A percentile compares a stretch with the other conserved stretches of the same genome.
Evolutionary conservation across 1,140 invertebrate genomes (phyloP).

Genomic region (Parapsyche elsis): DNA sequence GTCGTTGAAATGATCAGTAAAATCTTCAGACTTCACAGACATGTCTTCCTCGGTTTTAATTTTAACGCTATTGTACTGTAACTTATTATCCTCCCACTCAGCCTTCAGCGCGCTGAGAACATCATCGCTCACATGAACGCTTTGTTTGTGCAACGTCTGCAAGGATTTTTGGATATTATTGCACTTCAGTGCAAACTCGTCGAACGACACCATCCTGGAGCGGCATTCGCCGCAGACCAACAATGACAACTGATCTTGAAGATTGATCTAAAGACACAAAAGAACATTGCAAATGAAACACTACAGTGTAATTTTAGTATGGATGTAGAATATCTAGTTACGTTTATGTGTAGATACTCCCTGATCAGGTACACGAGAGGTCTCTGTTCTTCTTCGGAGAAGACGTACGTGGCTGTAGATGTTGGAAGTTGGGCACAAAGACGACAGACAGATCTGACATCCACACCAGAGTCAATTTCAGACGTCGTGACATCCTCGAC

Average conservation of each 20-base stretch:
- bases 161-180: not conserved
- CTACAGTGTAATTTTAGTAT: too few species aligned
- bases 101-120: not conserved
- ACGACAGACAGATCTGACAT: not conserved
- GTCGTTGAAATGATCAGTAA: not conserved
- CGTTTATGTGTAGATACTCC: not conserved
- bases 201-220: not conserved
- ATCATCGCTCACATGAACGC: not conserved
- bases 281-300: too few species aligned
- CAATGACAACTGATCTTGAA: not conserved
- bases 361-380: not conserved
- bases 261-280: constrained; percentile 5
- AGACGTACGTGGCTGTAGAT: not conserved
- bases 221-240: constrained; percentile 9
- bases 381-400: not conserved
- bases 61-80: not conserved
- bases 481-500: too few species aligned
- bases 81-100: not conserved
- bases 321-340: too few species aligned
- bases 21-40: constrained; percentile 30
- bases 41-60: constrained; percentile 1
- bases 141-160: not conserved
- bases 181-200: constrained; percentile 22
- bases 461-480: too few species aligned
- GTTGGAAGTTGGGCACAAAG: not conserved